Conservation (phyloP, 2,888 invertebrate species). For the Lithosia quadra region DNA sequence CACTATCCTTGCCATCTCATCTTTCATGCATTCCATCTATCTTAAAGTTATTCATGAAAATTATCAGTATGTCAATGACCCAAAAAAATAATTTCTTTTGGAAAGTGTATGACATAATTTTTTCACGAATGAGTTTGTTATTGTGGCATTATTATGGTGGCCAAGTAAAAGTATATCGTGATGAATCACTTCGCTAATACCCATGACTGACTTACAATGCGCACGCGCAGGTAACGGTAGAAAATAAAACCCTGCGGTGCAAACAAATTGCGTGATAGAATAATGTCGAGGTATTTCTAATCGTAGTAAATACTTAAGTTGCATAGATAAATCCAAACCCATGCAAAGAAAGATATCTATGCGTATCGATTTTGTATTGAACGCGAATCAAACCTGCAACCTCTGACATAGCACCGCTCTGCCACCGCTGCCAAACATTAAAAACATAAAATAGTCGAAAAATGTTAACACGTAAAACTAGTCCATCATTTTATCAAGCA, state of each 20-base stretch:
- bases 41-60: too few species aligned
- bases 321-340: too few species aligned
- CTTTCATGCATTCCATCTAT: too few species aligned
- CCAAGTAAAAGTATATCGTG: constrained; percentile 52
- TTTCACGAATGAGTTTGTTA: neutral
- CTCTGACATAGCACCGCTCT: neutral
- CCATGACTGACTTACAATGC: constrained; percentile 2
- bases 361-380: neutral
- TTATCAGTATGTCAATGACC: neutral
- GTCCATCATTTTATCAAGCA: neutral
- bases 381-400: neutral
- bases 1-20: too few species aligned
- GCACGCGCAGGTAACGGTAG: constrained; percentile 14
- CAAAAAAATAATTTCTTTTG: neutral
- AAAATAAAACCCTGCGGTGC: constrained; percentile 5
- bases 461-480: neutral
- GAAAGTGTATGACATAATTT: neutral
- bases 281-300: neutral
- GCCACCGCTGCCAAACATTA: neutral
- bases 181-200: constrained; percentile 13
- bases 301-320: too few species aligned
- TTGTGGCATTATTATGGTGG: constrained; percentile 15
- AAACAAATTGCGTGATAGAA: neutral
- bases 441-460: neutral
- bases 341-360: too few species aligned